Conservation (phyloP, 2,888 invertebrate species). For the Chrysomela aeneicollis region DNA sequence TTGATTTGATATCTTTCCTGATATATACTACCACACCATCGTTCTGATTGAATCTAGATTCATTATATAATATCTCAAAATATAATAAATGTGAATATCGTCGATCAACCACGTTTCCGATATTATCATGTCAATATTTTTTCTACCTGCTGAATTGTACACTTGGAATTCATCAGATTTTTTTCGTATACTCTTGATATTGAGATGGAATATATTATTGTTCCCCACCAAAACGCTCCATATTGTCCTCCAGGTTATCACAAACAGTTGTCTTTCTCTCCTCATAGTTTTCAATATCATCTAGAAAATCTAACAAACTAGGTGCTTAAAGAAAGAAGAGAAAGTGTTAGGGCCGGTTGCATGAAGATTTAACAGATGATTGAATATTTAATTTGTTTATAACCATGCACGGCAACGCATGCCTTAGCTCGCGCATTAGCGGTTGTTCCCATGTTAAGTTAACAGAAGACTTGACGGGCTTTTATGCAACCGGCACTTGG, state of each 20-base stretch:
- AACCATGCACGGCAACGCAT: no score
- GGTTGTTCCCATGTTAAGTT: no score
- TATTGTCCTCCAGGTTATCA: background rate
- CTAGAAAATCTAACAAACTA: no score
- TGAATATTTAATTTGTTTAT: no score
- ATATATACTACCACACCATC: background rate
- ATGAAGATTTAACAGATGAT: no score
- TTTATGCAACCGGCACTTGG: no score
- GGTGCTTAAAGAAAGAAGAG: no score
- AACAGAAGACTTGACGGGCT: no score
- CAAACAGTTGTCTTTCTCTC: background rate
- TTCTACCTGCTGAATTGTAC: background rate
- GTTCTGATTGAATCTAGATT: conserved; percentile 6
- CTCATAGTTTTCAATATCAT: background rate
- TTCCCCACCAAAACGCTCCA: background rate
- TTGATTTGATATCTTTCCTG: background rate
- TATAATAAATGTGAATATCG: background rate
- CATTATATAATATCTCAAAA: background rate
- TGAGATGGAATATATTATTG: conserved; percentile 1
- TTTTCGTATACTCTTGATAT: background rate
- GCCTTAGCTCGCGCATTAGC: no score
- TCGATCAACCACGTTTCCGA: conserved; percentile 3
- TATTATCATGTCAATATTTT: background rate
- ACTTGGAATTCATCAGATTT: background rate
- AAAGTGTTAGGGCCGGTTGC: no score